A percentile compares a stretch with the other conserved stretches of the same genome.
Evolutionary conservation across 2,113 vertebrate genomes (phyloP).

Genomic region (Callionymus lyra): DNA sequence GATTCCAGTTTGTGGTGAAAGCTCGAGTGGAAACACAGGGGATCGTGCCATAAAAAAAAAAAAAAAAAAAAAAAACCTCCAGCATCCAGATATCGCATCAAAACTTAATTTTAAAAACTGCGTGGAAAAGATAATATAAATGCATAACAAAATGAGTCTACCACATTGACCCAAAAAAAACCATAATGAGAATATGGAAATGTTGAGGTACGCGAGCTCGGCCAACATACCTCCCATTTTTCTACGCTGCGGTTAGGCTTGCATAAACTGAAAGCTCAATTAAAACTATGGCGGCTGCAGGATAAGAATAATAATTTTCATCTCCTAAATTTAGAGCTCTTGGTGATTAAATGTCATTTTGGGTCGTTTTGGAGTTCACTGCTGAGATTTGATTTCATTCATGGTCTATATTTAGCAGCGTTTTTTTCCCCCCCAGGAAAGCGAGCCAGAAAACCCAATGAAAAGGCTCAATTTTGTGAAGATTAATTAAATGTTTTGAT

Average conservation of each 20-base stretch:
- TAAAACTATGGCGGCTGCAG: conserved; percentile 48
- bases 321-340: conserved; percentile 46
- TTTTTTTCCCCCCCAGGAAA: conserved; percentile 33
- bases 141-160: conserved; percentile 7
- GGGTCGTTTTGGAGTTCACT: conserved; percentile 38
- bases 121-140: conserved; percentile 17
- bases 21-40: conserved; percentile 35
- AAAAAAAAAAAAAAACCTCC: conserved; percentile 9
- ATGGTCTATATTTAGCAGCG: conserved; percentile 47
- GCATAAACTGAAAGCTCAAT: conserved; percentile 38
- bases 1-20: conserved; percentile 53
- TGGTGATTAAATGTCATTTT: conserved; percentile 44
- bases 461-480: conserved; percentile 33
- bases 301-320: conserved; percentile 42
- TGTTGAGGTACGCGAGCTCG: conserved; percentile 20
- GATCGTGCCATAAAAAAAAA: conserved; percentile 29
- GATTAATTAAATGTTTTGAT: conserved; percentile 40
- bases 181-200: conserved; percentile 29
- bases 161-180: conserved; percentile 28
- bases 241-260: conserved; percentile 34
- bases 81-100: background rate
- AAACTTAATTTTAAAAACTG: background rate
- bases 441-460: conserved; percentile 17
- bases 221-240: conserved; percentile 41
- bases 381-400: conserved; percentile 40